These are phyloP conservation scores for Aspiorhynchus laticeps DNA, from an alignment of 2,113 vertebrate genomes.

Conservation along the genomic window DNA sequence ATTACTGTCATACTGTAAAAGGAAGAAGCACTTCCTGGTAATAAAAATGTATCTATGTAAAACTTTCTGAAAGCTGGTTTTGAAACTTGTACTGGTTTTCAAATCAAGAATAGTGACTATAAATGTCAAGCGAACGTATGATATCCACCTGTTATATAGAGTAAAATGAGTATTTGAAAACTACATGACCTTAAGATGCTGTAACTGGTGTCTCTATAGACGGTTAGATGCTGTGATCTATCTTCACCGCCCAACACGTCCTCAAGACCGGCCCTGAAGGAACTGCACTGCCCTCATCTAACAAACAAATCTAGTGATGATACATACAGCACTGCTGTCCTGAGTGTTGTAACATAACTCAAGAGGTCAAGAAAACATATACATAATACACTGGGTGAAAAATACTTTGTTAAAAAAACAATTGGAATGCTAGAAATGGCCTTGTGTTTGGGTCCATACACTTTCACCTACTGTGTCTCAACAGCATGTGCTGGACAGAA, in stretches of 20 bases:
- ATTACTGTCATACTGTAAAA: constrained; percentile 28
- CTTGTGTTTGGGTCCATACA: constrained; percentile 45
- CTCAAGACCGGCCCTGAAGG: background rate
- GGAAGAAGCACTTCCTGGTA: constrained; percentile 34
- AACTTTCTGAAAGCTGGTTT: constrained; percentile 28
- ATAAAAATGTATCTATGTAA: constrained; percentile 38
- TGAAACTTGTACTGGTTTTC: constrained; percentile 6
- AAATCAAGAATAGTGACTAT: background rate
- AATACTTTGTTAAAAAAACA: constrained; percentile 61
- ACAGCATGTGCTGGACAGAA: background rate
- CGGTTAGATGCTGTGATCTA: constrained; percentile 10
- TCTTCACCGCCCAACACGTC: background rate
- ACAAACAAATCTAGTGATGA: constrained; percentile 40
- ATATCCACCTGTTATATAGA: constrained; percentile 13
- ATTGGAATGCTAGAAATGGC: constrained; percentile 68
- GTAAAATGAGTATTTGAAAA: constrained; percentile 27
- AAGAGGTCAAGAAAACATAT: constrained; percentile 51
- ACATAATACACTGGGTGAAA: constrained; percentile 37
- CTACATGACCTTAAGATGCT: constrained; percentile 24
- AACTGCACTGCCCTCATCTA: constrained; percentile 5
- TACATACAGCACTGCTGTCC: constrained; percentile 72
- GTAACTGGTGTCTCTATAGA: constrained; percentile 41
- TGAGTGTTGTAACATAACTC: constrained; percentile 69
- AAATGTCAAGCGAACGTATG: constrained; percentile 22
- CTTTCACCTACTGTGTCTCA: background rate